A percentile compares a stretch with the other conserved stretches of the same genome.
These are phyloP conservation scores for Euura lappo DNA, from an alignment of 1,140 invertebrate species.

Conservation along the genomic window DNA sequence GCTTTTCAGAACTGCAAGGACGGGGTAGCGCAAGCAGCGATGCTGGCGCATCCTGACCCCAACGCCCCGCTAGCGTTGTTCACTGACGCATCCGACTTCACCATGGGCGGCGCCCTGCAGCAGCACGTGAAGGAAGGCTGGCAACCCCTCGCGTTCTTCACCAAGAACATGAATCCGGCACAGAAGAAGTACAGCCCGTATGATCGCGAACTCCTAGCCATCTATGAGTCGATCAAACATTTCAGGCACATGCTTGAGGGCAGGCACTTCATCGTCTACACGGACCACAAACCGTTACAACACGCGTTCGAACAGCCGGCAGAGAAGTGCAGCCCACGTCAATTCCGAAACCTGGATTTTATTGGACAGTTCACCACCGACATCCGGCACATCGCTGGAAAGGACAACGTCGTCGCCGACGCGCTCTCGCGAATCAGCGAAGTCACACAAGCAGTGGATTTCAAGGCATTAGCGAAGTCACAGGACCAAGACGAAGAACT, in stretches of 20 bases:
- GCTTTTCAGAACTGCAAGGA: constrained; percentile 36
- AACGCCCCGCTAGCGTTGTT: constrained; percentile 24
- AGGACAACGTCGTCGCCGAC: constrained; percentile 37
- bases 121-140: constrained; percentile 31
- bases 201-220: constrained; percentile 51
- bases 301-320: constrained; percentile 36
- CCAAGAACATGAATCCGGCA: constrained; percentile 38
- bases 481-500: constrained; percentile 30
- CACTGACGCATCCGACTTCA: constrained; percentile 36
- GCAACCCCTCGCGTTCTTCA: constrained; percentile 53
- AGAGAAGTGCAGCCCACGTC: constrained; percentile 42
- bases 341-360: constrained; percentile 34
- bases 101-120: constrained; percentile 38
- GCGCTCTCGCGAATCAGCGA: constrained; percentile 29
- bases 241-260: constrained; percentile 47
- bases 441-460: constrained; percentile 17
- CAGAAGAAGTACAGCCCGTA: constrained; percentile 43
- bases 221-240: constrained; percentile 37
- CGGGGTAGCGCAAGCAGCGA: constrained; percentile 28
- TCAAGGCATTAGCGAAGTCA: not conserved
- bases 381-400: constrained; percentile 33
- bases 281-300: constrained; percentile 48
- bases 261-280: constrained; percentile 37
- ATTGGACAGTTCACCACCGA: constrained; percentile 47
- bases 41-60: constrained; percentile 33